Conservation (phyloP, 2,113 vertebrate genomes). For the Dasyurus viverrinus region DNA sequence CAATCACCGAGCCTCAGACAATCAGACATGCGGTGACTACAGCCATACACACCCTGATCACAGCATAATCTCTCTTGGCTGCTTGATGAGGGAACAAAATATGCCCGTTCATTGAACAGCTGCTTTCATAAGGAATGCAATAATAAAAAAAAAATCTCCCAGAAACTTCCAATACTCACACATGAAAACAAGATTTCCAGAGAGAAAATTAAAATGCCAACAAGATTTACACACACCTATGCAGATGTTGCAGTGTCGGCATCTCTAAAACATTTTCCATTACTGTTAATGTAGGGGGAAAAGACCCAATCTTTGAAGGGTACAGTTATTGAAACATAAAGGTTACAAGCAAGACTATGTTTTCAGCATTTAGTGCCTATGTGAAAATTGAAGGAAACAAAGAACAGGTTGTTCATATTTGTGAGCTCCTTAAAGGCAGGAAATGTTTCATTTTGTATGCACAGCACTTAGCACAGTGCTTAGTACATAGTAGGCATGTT, state of each 20-base stretch:
- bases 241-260: constrained; percentile 67
- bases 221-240: constrained; percentile 79
- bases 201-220: constrained; percentile 84
- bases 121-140: constrained; percentile 81
- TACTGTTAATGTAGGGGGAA: constrained; percentile 55
- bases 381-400: neutral
- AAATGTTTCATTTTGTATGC: neutral
- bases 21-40: constrained; percentile 65
- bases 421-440: neutral
- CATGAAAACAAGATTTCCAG: constrained; percentile 76
- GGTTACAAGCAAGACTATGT: constrained; percentile 13
- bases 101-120: constrained; percentile 78
- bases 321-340: constrained; percentile 56
- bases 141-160: constrained; percentile 70
- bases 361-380: neutral
- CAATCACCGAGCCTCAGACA: constrained; percentile 59
- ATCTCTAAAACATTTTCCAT: constrained; percentile 62
- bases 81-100: constrained; percentile 71
- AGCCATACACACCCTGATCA: constrained; percentile 54
- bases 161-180: constrained; percentile 59
- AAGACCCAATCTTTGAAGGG: constrained; percentile 50
- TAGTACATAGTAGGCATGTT: neutral
- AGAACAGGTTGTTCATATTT: neutral
- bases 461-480: neutral
- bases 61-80: constrained; percentile 61